phyloP scores from a whole-genome alignment of 2,888 invertebrate species.

The Nemotelus nigrinus region DNA sequence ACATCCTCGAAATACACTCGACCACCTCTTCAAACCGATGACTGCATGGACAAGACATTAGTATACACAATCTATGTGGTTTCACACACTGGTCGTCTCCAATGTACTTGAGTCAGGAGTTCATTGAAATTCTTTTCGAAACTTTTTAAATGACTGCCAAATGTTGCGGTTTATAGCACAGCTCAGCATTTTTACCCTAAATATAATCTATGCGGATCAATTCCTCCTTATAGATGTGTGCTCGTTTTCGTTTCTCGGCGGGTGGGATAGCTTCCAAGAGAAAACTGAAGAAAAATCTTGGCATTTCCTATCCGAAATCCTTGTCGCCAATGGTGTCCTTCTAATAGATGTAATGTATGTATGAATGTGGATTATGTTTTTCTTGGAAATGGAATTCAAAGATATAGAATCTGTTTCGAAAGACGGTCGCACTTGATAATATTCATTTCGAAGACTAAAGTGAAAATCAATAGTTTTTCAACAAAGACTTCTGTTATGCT shows the following conservation, averaged over 20 bases:
- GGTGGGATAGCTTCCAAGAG: constrained; percentile 5
- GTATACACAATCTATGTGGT: no score
- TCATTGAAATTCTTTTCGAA: constrained; percentile 44
- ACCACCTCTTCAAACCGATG: no score
- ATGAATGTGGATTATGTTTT: constrained; percentile 14
- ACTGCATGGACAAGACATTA: no score
- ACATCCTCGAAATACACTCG: no score
- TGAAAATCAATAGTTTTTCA: constrained; percentile 1
- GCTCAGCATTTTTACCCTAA: constrained; percentile 32
- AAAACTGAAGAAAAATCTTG: constrained; percentile 6
- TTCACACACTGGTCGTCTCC: neutral
- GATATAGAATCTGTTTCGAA: constrained; percentile 22
- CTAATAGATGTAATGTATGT: constrained; percentile 22
- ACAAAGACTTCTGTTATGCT: neutral
- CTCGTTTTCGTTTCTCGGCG: neutral
- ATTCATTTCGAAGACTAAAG: neutral
- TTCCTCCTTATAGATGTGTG: constrained; percentile 16
- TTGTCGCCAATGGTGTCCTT: constrained; percentile 16
- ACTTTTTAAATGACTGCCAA: constrained; percentile 37
- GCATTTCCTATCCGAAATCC: constrained; percentile 20
- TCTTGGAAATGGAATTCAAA: constrained; percentile 18
- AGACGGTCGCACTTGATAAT: neutral
- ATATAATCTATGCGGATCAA: constrained; percentile 39
- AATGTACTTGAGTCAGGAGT: neutral
- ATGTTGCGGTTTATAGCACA: constrained; percentile 43